A percentile compares a stretch with the other conserved stretches of the same genome.
phyloP scores from a whole-genome alignment of 2,113 vertebrate genomes.

The Mesoclemmys tuberculata region DNA sequence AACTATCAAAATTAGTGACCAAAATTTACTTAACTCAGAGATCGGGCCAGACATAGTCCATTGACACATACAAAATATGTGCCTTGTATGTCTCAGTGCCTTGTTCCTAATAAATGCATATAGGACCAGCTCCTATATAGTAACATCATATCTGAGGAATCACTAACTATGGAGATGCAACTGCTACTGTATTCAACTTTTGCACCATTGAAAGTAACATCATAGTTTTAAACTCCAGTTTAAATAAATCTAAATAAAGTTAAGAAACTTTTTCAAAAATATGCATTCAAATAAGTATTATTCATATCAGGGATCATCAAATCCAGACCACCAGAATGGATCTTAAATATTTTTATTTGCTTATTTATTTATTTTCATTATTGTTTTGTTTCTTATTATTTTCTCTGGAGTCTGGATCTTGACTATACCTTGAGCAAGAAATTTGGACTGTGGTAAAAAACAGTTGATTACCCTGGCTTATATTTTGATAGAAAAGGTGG shows the following conservation, averaged over 20 bases:
- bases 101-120: neutral
- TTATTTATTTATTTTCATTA: too few relatives aligned
- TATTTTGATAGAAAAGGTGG: neutral
- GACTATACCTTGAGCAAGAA: too few relatives aligned
- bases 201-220: neutral
- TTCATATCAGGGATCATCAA: too few relatives aligned
- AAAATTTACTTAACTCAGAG: neutral
- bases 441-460: too few relatives aligned
- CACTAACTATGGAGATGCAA: neutral
- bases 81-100: neutral
- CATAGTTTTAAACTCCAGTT: neutral
- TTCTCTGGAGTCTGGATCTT: too few relatives aligned
- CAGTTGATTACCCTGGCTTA: neutral
- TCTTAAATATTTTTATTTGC: too few relatives aligned
- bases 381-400: too few relatives aligned
- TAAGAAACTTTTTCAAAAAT: neutral
- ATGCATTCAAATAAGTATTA: neutral
- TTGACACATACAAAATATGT: neutral
- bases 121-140: neutral
- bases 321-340: too few relatives aligned
- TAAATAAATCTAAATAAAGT: neutral
- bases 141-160: neutral
- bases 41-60: neutral
- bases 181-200: accelerated
- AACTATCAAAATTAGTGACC: neutral